Percentiles rank a stretch among this genome's conserved stretches.
phyloP scores from a whole-genome alignment of 2,113 vertebrate genomes.

The Stigmatopora nigra region DNA sequence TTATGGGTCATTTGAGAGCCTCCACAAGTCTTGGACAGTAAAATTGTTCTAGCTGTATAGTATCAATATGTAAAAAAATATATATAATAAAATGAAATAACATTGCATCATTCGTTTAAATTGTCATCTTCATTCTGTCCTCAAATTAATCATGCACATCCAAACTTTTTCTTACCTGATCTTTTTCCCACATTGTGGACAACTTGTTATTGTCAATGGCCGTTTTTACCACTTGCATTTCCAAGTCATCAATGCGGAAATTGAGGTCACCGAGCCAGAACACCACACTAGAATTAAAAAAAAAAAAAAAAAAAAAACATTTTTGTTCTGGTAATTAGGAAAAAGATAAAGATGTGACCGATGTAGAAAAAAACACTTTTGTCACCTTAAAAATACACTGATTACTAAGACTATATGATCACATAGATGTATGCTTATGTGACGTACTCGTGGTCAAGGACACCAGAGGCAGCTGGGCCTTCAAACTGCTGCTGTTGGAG shows the following conservation, averaged over 20 bases:
- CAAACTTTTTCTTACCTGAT: slow-evolving; percentile 76
- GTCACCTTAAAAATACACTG: too few species aligned
- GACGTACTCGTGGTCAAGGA: slow-evolving; percentile 92
- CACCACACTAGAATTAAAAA: slow-evolving; percentile 80
- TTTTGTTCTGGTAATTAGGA: too few species aligned
- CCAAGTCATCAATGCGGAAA: slow-evolving; percentile 90
- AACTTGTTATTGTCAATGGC: slow-evolving; percentile 86
- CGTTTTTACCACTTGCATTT: slow-evolving; percentile 88
- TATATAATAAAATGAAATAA: too few species aligned
- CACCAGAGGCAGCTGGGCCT: slow-evolving; percentile 76
- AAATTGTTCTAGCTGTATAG: not conserved
- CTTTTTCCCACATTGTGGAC: slow-evolving; percentile 86
- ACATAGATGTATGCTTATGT: not conserved
- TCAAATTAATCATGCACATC: not conserved
- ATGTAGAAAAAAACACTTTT: too few species aligned
- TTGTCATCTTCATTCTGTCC: not conserved
- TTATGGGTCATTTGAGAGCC: too few species aligned
- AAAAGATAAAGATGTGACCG: too few species aligned
- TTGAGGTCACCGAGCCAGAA: slow-evolving; percentile 99
- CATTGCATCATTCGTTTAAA: not conserved
- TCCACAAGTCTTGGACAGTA: not conserved
- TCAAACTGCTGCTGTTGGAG: slow-evolving; percentile 95
- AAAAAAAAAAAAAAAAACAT: not conserved
- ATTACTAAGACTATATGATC: not conserved
- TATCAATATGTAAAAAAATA: not conserved